phyloP scores from a whole-genome alignment of 1,140 invertebrate genomes.

The Nomia melanderi region DNA sequence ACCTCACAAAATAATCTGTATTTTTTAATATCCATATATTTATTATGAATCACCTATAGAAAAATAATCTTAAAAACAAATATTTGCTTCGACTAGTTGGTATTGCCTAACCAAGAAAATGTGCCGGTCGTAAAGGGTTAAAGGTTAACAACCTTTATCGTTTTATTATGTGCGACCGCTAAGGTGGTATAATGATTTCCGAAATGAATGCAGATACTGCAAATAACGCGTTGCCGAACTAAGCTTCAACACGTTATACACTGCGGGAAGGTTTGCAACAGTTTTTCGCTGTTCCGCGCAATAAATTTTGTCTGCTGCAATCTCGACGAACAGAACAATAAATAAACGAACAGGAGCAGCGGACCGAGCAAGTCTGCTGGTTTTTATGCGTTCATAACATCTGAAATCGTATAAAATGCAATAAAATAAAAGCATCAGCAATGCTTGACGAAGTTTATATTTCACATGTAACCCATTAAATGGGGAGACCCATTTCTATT shows the following conservation, averaged over 20 bases:
- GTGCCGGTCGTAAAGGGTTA: no score
- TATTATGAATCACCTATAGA: no score
- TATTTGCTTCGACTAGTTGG: no score
- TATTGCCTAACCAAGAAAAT: no score
- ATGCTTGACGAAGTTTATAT: not conserved
- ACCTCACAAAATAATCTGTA: no score
- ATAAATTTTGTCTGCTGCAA: not conserved
- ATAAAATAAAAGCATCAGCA: not conserved
- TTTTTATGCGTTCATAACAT: not conserved
- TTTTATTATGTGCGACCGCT: no score
- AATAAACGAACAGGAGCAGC: not conserved
- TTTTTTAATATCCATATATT: no score
- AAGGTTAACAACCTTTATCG: no score
- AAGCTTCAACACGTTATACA: not conserved
- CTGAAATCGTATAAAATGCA: not conserved
- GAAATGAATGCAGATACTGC: no score
- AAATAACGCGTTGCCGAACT: no score
- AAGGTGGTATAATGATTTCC: no score
- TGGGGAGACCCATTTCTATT: not conserved
- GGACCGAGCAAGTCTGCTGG: not conserved
- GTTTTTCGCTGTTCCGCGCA: not conserved
- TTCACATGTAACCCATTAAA: not conserved
- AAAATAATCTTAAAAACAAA: no score
- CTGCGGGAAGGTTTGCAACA: not conserved
- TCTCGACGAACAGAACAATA: conserved; percentile 1